Conservation (phyloP, 2,888 invertebrate genomes). For the Apodemia zela region DNA sequence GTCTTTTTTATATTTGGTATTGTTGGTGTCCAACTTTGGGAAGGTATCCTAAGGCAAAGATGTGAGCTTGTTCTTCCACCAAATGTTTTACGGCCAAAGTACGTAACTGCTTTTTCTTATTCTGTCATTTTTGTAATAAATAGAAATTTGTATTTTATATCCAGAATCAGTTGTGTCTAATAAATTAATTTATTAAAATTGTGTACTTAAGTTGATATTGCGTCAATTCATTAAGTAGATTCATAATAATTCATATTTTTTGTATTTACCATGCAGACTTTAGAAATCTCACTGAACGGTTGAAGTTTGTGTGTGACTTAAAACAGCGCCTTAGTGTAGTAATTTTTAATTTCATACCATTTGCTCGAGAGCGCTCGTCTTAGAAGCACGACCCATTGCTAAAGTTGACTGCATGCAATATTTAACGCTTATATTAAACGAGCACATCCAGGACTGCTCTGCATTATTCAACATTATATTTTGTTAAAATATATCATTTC, state of each 20-base stretch:
- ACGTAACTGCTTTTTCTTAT: conserved; percentile 64
- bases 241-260: conserved; percentile 7
- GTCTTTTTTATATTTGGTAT: conserved; percentile 99
- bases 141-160: conserved; percentile 8
- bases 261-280: conserved; percentile 14
- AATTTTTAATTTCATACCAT: conserved; percentile 59
- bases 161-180: conserved; percentile 3
- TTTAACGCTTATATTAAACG: conserved; percentile 71
- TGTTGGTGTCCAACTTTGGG: conserved; percentile 99
- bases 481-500: conserved; percentile 49
- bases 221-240: conserved; percentile 7
- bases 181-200: conserved; percentile 9
- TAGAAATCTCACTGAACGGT: conserved; percentile 14
- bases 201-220: neutral
- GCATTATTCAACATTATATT: conserved; percentile 53
- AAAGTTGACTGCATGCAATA: conserved; percentile 80
- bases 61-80: conserved; percentile 90
- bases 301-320: conserved; percentile 11
- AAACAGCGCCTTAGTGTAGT: conserved; percentile 44
- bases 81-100: conserved; percentile 87
- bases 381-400: conserved; percentile 74
- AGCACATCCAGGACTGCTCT: conserved; percentile 62
- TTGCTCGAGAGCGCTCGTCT: conserved; percentile 63
- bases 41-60: conserved; percentile 96
- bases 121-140: neutral